phyloP scores from a whole-genome alignment of 2,888 invertebrate species.

The Spialia ferax region DNA sequence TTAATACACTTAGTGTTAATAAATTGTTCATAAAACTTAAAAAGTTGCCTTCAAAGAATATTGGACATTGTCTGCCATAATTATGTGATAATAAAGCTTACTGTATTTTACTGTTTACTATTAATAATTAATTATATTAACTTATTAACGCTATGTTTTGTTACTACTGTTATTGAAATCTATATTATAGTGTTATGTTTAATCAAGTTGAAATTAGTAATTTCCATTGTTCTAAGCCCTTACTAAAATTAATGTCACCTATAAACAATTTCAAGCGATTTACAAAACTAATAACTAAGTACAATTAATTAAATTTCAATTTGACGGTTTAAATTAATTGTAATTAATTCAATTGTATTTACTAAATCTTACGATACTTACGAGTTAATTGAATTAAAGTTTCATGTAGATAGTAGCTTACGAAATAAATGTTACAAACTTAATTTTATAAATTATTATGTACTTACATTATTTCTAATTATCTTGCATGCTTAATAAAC shows the following conservation, averaged over 20 bases:
- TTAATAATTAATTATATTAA: slow-evolving; percentile 31
- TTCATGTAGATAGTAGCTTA: neutral
- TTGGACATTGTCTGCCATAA: slow-evolving; percentile 56
- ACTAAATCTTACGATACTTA: neutral
- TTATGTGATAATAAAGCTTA: slow-evolving; percentile 65
- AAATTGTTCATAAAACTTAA: slow-evolving; percentile 21
- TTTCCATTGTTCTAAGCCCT: no score
- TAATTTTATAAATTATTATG: neutral
- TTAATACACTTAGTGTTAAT: slow-evolving; percentile 15
- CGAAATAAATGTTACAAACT: neutral
- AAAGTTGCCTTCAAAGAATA: slow-evolving; percentile 32
- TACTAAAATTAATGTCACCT: no score
- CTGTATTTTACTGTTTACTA: slow-evolving; percentile 39
- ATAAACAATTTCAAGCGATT: neutral
- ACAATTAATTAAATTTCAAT: neutral
- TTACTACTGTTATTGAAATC: slow-evolving; percentile 18
- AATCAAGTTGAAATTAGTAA: neutral
- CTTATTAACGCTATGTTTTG: slow-evolving; percentile 20
- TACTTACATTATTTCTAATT: neutral
- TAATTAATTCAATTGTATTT: neutral
- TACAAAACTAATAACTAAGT: neutral
- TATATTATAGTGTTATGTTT: neutral
- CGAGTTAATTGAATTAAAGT: neutral
- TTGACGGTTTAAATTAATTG: neutral
- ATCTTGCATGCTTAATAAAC: slow-evolving; percentile 17